A percentile compares a stretch with the other conserved stretches of the same genome.
These are phyloP conservation scores for Halichoeres trimaculatus DNA, from an alignment of 2,113 vertebrate genomes.

Conservation along the genomic window DNA sequence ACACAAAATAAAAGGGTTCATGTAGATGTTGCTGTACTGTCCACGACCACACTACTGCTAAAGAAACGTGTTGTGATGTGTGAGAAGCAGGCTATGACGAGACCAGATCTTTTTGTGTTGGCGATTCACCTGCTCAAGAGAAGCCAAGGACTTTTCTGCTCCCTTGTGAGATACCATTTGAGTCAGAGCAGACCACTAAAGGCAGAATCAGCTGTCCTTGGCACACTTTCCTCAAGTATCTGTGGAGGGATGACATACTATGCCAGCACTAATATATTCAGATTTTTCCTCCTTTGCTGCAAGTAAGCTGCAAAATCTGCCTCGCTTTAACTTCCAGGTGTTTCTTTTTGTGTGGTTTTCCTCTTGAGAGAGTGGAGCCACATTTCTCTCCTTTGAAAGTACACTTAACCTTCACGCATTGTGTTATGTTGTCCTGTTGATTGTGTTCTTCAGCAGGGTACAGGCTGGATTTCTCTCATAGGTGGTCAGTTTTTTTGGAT, in stretches of 20 bases:
- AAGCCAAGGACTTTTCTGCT: conserved; percentile 14
- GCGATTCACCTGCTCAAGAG: conserved; percentile 26
- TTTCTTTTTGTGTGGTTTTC: background rate
- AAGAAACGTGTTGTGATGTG: conserved; percentile 11
- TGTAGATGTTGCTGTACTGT: background rate
- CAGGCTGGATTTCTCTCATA: conserved; percentile 7
- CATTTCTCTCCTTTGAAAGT: background rate
- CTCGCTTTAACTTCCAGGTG: background rate
- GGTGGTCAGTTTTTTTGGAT: conserved; percentile 15
- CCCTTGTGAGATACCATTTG: conserved; percentile 42
- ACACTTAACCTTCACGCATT: background rate
- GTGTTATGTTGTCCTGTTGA: conserved; percentile 20
- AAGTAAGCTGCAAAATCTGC: no score
- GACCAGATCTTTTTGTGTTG: conserved; percentile 7
- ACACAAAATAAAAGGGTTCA: no score
- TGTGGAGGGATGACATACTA: conserved; percentile 29
- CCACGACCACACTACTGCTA: background rate
- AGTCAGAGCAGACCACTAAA: conserved; percentile 47
- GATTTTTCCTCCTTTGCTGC: conserved; percentile 18
- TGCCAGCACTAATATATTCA: conserved; percentile 17
- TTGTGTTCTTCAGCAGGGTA: conserved; percentile 20
- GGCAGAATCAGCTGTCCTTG: conserved; percentile 62
- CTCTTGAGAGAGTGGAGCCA: background rate
- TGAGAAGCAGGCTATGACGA: conserved; percentile 20
- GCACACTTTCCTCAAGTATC: conserved; percentile 55